Conservation (phyloP, 2,797 vertebrate species). For the Ctenopoma multispine region DNA sequence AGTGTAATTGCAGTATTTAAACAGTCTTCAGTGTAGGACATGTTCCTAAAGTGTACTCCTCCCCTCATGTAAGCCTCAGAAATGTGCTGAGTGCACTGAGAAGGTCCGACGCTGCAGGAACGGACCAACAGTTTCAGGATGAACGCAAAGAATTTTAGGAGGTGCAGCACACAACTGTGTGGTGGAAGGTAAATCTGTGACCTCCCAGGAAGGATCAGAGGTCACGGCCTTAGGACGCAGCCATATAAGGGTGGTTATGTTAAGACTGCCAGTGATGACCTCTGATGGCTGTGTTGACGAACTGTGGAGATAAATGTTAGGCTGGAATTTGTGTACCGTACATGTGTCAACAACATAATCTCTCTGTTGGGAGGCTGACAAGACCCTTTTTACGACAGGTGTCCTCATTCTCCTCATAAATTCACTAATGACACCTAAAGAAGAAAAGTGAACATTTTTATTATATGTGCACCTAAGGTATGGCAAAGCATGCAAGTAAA, state of each 20-base stretch:
- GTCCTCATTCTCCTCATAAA: too few species aligned
- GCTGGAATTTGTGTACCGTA: too few species aligned
- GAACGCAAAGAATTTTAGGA: slow-evolving; percentile 25
- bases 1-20: slow-evolving; percentile 17
- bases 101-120: not conserved
- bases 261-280: not conserved
- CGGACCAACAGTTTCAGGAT: slow-evolving; percentile 4
- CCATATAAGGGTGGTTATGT: slow-evolving; percentile 3
- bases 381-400: too few species aligned
- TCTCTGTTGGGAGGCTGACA: too few species aligned
- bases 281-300: not conserved
- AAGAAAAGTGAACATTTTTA: too few species aligned
- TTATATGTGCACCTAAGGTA: too few species aligned
- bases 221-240: not conserved
- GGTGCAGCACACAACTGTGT: slow-evolving; percentile 5
- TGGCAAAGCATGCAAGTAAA: too few species aligned
- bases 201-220: slow-evolving; percentile 20
- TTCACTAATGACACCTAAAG: too few species aligned
- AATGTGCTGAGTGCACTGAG: slow-evolving; percentile 19
- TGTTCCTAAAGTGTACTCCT: not conserved
- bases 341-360: too few species aligned
- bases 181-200: slow-evolving; percentile 25
- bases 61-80: slow-evolving; percentile 2
- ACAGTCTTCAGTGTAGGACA: slow-evolving; percentile 12
- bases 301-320: not conserved